Conservation (phyloP, 2,113 vertebrate genomes). For the Ivindomyrus marchei region DNA sequence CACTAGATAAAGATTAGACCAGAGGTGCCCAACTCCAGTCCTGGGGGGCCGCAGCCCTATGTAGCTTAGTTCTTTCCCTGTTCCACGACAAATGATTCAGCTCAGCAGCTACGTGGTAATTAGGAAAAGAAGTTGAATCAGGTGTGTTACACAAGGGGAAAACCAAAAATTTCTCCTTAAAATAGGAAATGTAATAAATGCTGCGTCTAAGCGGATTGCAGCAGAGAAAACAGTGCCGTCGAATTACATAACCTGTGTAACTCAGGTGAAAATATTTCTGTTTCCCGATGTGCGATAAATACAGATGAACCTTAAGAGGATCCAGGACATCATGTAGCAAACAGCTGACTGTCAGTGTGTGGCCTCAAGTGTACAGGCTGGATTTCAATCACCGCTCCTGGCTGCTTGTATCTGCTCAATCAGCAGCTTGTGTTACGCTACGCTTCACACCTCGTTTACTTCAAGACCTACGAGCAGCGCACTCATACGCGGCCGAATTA, state of each 20-base stretch:
- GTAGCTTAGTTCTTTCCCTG: no score
- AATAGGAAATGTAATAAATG: not conserved
- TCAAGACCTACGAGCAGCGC: not conserved
- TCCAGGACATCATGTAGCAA: not conserved
- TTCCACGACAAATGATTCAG: no score
- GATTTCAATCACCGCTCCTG: not conserved
- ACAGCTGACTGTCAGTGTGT: not conserved
- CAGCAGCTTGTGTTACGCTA: not conserved
- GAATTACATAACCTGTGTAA: not conserved
- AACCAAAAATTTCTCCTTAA: not conserved
- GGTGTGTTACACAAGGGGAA: no score
- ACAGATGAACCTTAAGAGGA: not conserved
- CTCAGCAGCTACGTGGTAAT: no score
- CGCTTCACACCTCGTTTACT: not conserved
- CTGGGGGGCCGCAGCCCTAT: no score
- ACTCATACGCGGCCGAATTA: not conserved
- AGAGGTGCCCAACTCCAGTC: no score
- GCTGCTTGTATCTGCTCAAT: not conserved
- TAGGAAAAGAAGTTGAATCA: no score
- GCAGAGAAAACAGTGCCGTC: not conserved
- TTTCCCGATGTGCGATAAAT: not conserved
- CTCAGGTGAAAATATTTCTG: not conserved
- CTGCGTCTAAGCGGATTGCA: not conserved
- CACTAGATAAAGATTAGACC: not conserved
- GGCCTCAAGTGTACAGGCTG: not conserved